Evolutionary conservation across 2,113 vertebrate genomes (phyloP), one percentile per base, ranked within the genome.

Genomic region (Athene noctua): DNA sequence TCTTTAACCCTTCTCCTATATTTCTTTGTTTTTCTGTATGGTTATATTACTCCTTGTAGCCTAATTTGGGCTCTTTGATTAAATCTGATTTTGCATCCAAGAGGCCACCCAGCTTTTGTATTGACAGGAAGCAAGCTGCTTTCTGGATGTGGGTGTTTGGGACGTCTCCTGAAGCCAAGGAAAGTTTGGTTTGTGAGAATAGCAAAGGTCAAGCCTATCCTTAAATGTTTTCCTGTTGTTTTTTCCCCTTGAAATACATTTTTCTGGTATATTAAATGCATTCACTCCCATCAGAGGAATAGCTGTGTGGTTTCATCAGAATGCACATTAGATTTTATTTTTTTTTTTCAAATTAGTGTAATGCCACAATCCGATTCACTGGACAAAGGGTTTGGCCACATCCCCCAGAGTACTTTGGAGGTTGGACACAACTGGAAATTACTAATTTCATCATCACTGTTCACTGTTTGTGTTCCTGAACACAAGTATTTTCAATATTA

Each of bases 61-160:
- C 36, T 79, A 82, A 95, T 73, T 58, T 65, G 6, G 17, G 11
- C 16, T 94, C 36, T 67, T 84, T 75, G 38, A 88, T 80, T 70
- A 80, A 47, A 88, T 59, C 90, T 89, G 70, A 70, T 84, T 96
- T 46, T 90, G 46, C 80, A 70, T 78, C 46, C 66, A 73, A 62
- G 57, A 80, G 84, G 94, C 86, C 94, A 96, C 81, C 58, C 73
- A 95, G 59, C n/a, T 91, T 91, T 46, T n/a, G 5, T 49, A 68
- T 0, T 44, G 58, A 87, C 42, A 92, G 83, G 46, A 95, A 95
- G 66, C 13, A 91, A 91, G 42, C 18, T 73, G 66, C 17, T 91
- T 89, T 94, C 77, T 79, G 80, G 70, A 65, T 0, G 66, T 94
- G 94, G 86, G 91, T 89, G 89, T 95, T 89, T 85, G 42, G 42